Base-by-base conservation (phyloP, 2,797 vertebrate species). In the Lacerta agilis region DNA sequence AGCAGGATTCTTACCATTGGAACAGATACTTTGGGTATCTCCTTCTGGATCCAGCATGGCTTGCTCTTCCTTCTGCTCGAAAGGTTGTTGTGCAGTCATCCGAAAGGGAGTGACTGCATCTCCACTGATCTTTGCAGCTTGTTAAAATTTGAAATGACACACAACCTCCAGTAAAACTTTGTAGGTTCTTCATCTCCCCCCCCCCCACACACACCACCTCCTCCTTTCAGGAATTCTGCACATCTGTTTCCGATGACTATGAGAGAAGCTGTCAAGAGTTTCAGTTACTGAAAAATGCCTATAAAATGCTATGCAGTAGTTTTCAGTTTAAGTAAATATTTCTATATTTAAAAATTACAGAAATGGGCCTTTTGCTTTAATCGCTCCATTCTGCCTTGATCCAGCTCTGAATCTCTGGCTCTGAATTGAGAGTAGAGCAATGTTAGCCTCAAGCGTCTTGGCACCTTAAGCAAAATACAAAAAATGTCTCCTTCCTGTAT, bases 261-360 rank as follows among this genome's bases (percentile, higher is more conserved):
- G 23, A 84, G 92, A 92, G 88, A 91, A 90, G 88, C 88, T 93
- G 93, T 94, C 95, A 95, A 64, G 88, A 90, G 90, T 94, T 94
- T 95, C 94, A 89, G 92, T 95, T 94, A 90, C 88, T 87, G 58
- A 87, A 93, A 80, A 94, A 33, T 29, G 93, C 90, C 89, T 93
- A 90, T 93, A 94, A 95, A 95, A 94, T 23, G 72, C 88, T 88
- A 82, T 79, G 91, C 91, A 86, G 49, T 91, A 94, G 92, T 92
- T 95, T 87, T 95, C 93, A 94, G 92, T 93, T 93, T 93, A 93
- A 92, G 91, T 94, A 94, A 95, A 95, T 95, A 94, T 94, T 94
- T 95, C 94, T 95, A 87, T 95, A 93, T 94, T 93, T 91, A 94
- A 94, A 95, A 94, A 95, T 92, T 83, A 93, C 94, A 92, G 93